These are phyloP conservation scores for Caerostris extrusa DNA, from an alignment of 1,140 invertebrate species.

Conservation along the genomic window DNA sequence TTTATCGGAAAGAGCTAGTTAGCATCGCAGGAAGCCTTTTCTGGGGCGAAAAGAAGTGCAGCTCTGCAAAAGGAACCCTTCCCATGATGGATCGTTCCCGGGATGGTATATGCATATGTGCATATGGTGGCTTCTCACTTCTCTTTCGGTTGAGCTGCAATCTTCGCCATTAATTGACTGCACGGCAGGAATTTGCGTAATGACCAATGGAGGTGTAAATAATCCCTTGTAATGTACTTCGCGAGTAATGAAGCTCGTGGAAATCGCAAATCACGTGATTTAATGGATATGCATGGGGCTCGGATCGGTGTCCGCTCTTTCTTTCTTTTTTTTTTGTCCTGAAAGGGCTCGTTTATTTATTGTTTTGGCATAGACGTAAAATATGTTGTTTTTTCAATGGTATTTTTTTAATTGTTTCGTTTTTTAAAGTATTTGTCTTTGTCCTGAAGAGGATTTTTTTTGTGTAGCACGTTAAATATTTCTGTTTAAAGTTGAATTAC, in stretches of 20 bases:
- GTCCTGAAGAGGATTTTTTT: no score
- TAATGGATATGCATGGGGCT: constrained; percentile 22
- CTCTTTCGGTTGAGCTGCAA: constrained; percentile 6
- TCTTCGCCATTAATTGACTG: constrained; percentile 64
- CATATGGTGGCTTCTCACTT: background rate
- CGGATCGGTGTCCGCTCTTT: background rate
- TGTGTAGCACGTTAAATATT: no score
- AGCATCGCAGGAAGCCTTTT: no score
- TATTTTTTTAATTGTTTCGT: no score
- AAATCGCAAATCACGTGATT: constrained; percentile 47
- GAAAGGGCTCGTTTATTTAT: background rate
- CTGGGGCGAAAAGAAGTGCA: background rate
- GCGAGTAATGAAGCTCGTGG: constrained; percentile 39
- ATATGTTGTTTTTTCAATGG: no score
- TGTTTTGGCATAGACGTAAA: no score
- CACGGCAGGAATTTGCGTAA: constrained; percentile 39
- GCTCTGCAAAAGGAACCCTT: background rate
- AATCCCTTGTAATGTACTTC: constrained; percentile 65
- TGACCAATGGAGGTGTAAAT: constrained; percentile 63
- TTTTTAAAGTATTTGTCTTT: no score
- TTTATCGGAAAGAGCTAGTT: constrained; percentile 16
- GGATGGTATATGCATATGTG: background rate
- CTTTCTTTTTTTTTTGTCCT: no score
- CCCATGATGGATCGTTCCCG: background rate
- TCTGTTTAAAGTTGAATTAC: no score